Evolutionary conservation across 2,797 vertebrate genomes (phyloP), one percentile per base, ranked within the genome.

Genomic region (Rhinogobio ventralis): DNA sequence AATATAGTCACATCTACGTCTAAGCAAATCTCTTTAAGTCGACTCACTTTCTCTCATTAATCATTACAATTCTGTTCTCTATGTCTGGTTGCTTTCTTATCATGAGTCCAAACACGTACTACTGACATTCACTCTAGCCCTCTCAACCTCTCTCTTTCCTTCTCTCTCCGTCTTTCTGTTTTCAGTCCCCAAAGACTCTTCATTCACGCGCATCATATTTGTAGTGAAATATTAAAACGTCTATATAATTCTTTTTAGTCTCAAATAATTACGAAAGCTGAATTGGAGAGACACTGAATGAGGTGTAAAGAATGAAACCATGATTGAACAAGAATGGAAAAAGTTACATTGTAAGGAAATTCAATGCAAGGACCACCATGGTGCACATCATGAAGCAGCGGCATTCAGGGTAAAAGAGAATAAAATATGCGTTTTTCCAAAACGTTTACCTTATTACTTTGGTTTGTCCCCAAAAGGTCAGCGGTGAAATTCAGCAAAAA

Each of bases 381-480:
- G 28, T 51, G 20, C 23, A 51, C 15, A 14, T 51, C 57, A 25
- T 23, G 13, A 33, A 74, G 71, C 28, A 39, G 30, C 2, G 5
- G 13, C 39, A 57, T 57, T 77, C 30, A 33, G 33, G 53, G 64
- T 46, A 51, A 69, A 45, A 69, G 66, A 8, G 19, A 84, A 69
- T 46, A 9, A 45, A 69, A 71, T 46, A 42, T 49, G 14, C 0
- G 9, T 28, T 53, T 76, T 67, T 42, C 23, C 33, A 4, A 84
- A 36, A 71, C 13, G 36, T 89, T 88, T 86, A 71, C 86, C 83
- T 74, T 79, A 83, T 86, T 80, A 78, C 87, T 89, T 75, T 83
- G 86, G 85, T 39, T 85, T 90, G 68, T 66, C 28, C 79, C 72
- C 30, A 19, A 60, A 87, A 83, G 85, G 85, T 90, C 87, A 78